These are phyloP conservation scores for Bombylius major DNA, from an alignment of 2,888 invertebrate genomes.

Conservation along the genomic window DNA sequence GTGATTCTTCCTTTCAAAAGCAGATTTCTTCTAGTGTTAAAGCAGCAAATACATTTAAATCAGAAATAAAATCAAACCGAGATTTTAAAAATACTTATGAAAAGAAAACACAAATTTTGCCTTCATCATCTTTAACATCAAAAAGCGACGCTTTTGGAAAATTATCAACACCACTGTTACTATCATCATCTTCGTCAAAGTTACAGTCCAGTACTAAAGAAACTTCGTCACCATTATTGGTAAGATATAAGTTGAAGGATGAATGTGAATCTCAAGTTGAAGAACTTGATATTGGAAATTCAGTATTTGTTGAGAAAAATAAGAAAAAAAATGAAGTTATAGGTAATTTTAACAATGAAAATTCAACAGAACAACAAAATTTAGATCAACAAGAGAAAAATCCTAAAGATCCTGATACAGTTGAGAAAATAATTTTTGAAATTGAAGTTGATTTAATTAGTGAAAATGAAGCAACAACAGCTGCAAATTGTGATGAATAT, in stretches of 20 bases:
- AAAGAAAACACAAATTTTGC: too few species aligned
- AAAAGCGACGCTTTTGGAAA: neutral
- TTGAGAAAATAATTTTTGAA: conserved; percentile 8
- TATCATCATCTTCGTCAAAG: neutral
- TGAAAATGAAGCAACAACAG: neutral
- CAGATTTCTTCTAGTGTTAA: too few species aligned
- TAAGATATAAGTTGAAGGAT: neutral
- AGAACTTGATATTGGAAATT: neutral
- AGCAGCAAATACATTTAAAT: too few species aligned
- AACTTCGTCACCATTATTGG: neutral
- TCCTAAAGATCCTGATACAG: neutral
- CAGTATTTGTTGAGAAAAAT: neutral
- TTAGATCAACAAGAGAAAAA: neutral
- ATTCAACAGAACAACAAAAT: neutral
- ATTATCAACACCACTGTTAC: neutral
- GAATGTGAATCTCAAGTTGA: conserved; percentile 5
- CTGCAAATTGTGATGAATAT: neutral
- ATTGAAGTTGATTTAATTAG: conserved; percentile 10
- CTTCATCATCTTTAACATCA: neutral
- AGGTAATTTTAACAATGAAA: neutral
- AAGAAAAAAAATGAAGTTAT: neutral
- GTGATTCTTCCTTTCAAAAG: neutral
- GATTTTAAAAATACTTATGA: too few species aligned
- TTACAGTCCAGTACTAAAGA: too few species aligned
- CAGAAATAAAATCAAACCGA: too few species aligned